Evolutionary conservation across 2,797 vertebrate species (phyloP), one percentile per base, ranked within the genome.

Genomic region (Schizopygopsis pylzovi): DNA sequence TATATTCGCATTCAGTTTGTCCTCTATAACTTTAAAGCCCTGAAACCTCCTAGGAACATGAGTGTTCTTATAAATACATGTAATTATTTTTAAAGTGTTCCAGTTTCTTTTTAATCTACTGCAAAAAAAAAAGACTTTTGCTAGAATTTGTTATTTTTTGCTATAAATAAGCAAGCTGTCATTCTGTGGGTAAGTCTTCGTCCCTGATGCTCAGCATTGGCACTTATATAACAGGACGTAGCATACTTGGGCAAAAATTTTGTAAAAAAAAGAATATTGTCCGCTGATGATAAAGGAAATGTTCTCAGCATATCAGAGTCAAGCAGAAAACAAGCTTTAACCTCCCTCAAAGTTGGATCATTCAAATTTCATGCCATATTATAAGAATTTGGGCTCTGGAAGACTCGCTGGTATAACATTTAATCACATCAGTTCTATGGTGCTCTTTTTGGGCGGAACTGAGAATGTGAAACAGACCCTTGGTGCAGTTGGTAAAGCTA

Each of bases 261-360:
- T 71, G 37, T 45, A 56, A 76, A 61, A 79, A 63, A 78, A 82
- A 77, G 88, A 63, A 84, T 83, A 73, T 82, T 87, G 88, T 77
- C 86, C 41, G 78, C 68, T 28, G 79, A 65, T 78, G 87, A 90
- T 87, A 82, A 90, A 86, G 82, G 79, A 82, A 85, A 85, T 43
- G 84, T 84, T 84, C 81, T 33, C 63, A 49, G 85, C 82, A 52
- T 88, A 89, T 88, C 84, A 87, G 47, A 87, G 79, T 68, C 75
- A 72, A 73, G 84, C 84, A 86, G 84, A 87, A 88, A 81, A 88
- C 79, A 85, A 84, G 84, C 79, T 83, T 87, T 72, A 85, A 85
- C 45, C 87, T 83, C 63, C 70, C 72, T 88, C 81, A 86, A 70
- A 85, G 79, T 75, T 73, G 77, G 81, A 82, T 77, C 81, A 47